Evolutionary conservation across 2,113 vertebrate genomes (phyloP).

Genomic region (Scopus umbretta): DNA sequence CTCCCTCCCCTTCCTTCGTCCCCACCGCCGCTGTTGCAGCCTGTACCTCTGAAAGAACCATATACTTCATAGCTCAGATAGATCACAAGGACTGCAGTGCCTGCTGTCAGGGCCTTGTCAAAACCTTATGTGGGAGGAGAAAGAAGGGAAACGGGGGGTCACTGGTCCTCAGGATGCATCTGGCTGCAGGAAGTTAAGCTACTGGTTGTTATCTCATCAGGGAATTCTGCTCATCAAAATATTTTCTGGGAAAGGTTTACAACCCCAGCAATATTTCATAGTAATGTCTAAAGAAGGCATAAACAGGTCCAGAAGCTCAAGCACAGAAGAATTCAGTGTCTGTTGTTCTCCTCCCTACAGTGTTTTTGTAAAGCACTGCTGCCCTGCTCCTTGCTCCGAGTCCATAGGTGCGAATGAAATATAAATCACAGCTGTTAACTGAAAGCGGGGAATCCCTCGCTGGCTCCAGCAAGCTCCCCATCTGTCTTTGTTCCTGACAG

Average conservation of each 20-base stretch:
- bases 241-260: neutral
- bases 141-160: neutral
- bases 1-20: neutral
- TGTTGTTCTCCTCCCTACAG: neutral
- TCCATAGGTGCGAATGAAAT: neutral
- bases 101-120: neutral
- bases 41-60: neutral
- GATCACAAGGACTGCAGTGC: neutral
- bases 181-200: neutral
- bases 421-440: neutral
- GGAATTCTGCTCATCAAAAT: neutral
- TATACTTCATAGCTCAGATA: neutral
- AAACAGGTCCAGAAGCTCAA: neutral
- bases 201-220: neutral
- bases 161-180: neutral
- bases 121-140: neutral
- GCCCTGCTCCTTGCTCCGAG: neutral
- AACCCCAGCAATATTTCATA: neutral
- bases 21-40: neutral
- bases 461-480: neutral
- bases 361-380: neutral
- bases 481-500: slow-evolving; percentile 25
- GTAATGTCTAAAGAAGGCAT: neutral
- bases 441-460: neutral
- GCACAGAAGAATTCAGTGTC: neutral